Evolutionary conservation across 2,797 vertebrate genomes (phyloP).

Genomic region (Sitta carolinensis): DNA sequence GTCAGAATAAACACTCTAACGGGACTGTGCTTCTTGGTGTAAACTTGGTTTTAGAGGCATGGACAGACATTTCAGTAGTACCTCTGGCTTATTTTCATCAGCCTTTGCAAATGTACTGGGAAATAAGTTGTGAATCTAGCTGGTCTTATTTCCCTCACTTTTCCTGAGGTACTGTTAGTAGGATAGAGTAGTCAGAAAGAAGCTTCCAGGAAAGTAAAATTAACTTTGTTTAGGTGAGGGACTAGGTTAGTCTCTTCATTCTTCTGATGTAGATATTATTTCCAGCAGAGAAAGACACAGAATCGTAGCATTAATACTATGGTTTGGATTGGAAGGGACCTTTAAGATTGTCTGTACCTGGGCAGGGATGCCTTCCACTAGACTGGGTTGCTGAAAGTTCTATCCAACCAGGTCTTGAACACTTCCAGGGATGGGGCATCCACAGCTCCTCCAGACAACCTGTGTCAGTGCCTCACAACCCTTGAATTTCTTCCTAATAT

Average conservation of each 20-base stretch:
- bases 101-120: background rate
- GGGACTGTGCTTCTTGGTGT: background rate
- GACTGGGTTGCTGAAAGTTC: background rate
- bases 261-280: background rate
- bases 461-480: fast-evolving
- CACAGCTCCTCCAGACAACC: background rate
- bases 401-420: background rate
- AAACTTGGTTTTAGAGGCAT: background rate
- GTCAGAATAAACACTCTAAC: background rate
- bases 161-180: background rate
- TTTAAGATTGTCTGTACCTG: background rate
- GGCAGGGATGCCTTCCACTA: background rate
- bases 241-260: background rate
- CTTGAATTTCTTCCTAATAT: background rate
- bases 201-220: background rate
- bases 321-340: background rate
- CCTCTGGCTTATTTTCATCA: background rate
- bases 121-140: background rate
- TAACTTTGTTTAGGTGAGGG: background rate
- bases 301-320: background rate
- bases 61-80: background rate
- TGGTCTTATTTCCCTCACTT: background rate
- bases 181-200: background rate
- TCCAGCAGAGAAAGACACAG: background rate
- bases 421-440: background rate